phyloP scores from a whole-genome alignment of 37 sponge, comb jelly and placozoan species.

The Tethya wilhelma region DNA sequence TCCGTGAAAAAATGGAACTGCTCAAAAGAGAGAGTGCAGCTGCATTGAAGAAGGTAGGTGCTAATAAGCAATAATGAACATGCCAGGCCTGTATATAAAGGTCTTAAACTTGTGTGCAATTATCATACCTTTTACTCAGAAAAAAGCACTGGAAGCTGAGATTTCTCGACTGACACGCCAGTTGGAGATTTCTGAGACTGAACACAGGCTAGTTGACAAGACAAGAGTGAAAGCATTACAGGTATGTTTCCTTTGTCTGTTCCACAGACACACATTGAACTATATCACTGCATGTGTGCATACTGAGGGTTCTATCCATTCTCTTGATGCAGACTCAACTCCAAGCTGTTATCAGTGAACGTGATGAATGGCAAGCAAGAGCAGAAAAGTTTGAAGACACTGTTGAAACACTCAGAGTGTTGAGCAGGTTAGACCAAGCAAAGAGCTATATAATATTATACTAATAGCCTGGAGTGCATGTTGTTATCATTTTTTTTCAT shows the following conservation, averaged over 20 bases:
- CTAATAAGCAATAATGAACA: neutral
- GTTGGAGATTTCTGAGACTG: slow-evolving; percentile 49
- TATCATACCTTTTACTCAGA: slow-evolving; percentile 4
- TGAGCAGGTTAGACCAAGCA: slow-evolving; percentile 22
- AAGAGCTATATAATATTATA: neutral
- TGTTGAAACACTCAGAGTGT: slow-evolving; percentile 44
- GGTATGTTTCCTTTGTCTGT: neutral
- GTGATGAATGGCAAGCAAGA: slow-evolving; percentile 39
- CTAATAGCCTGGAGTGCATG: neutral
- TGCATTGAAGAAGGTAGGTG: slow-evolving; percentile 15
- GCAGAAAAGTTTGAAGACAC: slow-evolving; percentile 56
- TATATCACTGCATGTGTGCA: neutral
- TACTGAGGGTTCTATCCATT: neutral
- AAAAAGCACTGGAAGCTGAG: neutral
- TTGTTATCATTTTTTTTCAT: neutral
- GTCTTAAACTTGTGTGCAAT: neutral
- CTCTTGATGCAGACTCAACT: slow-evolving; percentile 35
- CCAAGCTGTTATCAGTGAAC: slow-evolving; percentile 36
- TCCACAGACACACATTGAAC: neutral
- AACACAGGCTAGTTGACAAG: slow-evolving; percentile 64
- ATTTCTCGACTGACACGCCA: slow-evolving; percentile 20
- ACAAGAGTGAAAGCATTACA: slow-evolving; percentile 63
- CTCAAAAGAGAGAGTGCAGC: slow-evolving; percentile 30
- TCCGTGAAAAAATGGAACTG: slow-evolving; percentile 21
- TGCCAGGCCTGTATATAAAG: neutral